Evolutionary conservation across 1,140 invertebrate genomes (phyloP), one percentile per base, ranked within the genome.

Genomic region (Eubasilissa regina): DNA sequence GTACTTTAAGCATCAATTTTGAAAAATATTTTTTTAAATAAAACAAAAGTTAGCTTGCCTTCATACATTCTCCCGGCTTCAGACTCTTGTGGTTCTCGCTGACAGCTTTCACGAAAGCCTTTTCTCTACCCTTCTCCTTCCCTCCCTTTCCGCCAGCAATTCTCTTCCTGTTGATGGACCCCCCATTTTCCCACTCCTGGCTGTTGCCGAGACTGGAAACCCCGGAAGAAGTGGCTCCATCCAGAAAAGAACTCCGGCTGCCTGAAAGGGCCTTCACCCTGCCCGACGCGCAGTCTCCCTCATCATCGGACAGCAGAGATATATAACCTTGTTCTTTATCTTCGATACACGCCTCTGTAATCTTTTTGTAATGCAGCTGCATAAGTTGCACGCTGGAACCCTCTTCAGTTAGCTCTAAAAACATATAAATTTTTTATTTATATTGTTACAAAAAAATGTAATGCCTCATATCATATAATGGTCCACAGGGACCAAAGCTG

Each of bases 31-130:
- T 53, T 12, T 13, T 13, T 53, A 15, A 10, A n/a, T 35, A 11
- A 66, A 66, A 66, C n/a, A 35, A 11, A 25, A 35, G 9, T 35
- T 66, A 70, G n/a, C 43, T 48, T 85, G 89, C 89, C 86, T 90
- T 91, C 78, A 92, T 86, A 77, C 90, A 91, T 81, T 92, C 89
- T 17, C 90, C 90, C 35, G 90, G 90, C 80, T 91, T 90, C 35
- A 88, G 85, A 53, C 86, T 85, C 77, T 88, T 87, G 19, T 85
- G 85, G 13, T 82, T 75, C 62, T 84, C 81, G 4, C 43, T 75
- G 0, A 80, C 78, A 35, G 83, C 78, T 72, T 84, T 83, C 56
- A 77, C 83, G 8, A 80, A 70, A 11, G 85, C 84, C 80, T 89
- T 90, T 56, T 88, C n/a, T 80, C 76, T 70, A 3, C 35, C 12